Conservation (phyloP, 2,888 invertebrate genomes). For the Tinea semifulvella region DNA sequence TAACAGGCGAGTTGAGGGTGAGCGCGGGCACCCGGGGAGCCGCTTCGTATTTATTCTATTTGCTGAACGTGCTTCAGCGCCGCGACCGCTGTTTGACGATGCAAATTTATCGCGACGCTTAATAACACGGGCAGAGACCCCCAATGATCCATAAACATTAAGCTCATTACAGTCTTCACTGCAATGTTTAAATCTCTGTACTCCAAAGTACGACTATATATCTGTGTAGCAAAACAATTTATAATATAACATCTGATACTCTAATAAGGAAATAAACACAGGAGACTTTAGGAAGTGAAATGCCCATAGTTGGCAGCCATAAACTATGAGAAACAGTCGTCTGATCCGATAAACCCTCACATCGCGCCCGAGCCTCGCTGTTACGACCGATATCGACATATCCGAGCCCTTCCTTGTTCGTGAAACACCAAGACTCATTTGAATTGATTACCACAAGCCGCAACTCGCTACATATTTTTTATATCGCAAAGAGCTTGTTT, state of each 20-base stretch:
- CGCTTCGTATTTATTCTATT: conserved; percentile 59
- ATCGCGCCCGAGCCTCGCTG: too few relatives aligned
- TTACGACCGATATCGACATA: too few relatives aligned
- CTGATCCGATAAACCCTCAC: too few relatives aligned
- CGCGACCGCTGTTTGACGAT: conserved; percentile 56
- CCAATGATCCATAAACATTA: conserved; percentile 52
- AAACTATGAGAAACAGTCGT: too few relatives aligned
- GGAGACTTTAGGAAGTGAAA: too few relatives aligned
- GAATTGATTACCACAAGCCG: conserved; percentile 44
- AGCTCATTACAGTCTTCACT: conserved; percentile 39
- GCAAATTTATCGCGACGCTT: conserved; percentile 61
- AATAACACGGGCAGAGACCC: conserved; percentile 50
- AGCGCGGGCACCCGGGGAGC: conserved; percentile 28
- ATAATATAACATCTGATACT: too few relatives aligned
- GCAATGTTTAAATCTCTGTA: too few relatives aligned
- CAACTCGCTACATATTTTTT: conserved; percentile 39
- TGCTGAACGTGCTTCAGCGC: conserved; percentile 57
- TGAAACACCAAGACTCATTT: conserved; percentile 46
- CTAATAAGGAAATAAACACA: too few relatives aligned
- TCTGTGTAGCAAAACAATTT: too few relatives aligned
- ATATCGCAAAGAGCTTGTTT: conserved; percentile 41
- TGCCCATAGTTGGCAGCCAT: too few relatives aligned
- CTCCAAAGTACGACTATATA: too few relatives aligned
- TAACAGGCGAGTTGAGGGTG: conserved; percentile 33
- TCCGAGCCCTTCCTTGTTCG: conserved; percentile 35